Conservation (phyloP, 1,140 invertebrate genomes). For the Zaprionus ornatus region DNA sequence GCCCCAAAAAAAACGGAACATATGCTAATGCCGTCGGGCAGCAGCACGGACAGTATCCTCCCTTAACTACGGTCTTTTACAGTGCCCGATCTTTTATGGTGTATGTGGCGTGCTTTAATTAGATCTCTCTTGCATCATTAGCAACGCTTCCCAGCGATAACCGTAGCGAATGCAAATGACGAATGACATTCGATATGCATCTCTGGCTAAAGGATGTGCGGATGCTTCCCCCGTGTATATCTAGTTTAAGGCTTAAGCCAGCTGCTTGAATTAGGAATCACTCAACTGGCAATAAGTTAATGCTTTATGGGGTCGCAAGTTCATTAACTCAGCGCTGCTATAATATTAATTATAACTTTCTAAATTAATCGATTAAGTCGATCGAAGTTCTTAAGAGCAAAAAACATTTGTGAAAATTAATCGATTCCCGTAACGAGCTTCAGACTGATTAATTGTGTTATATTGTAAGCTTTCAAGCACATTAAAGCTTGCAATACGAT, state of each 20-base stretch:
- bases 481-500: not conserved
- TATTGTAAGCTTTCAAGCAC: not conserved
- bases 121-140: conserved; percentile 52
- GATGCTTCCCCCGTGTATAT: not conserved
- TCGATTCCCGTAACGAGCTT: not conserved
- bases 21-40: conserved; percentile 59
- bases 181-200: conserved; percentile 69
- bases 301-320: conserved; percentile 6
- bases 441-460: too few species aligned
- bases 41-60: conserved; percentile 18
- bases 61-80: conserved; percentile 21
- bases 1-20: conserved; percentile 42
- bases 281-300: not conserved
- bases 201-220: conserved; percentile 16
- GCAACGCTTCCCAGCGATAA: conserved; percentile 63
- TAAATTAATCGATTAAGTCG: conserved; percentile 4
- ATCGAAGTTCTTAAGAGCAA: not conserved
- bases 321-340: conserved; percentile 7
- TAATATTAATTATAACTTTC: not conserved
- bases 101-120: conserved; percentile 5
- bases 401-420: not conserved
- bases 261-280: conserved; percentile 2
- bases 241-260: conserved; percentile 1
- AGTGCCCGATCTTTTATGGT: conserved; percentile 36
- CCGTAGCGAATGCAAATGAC: conserved; percentile 63